Evolutionary conservation across 1,140 invertebrate genomes (phyloP).

Genomic region (Diabrotica undecimpunctata): DNA sequence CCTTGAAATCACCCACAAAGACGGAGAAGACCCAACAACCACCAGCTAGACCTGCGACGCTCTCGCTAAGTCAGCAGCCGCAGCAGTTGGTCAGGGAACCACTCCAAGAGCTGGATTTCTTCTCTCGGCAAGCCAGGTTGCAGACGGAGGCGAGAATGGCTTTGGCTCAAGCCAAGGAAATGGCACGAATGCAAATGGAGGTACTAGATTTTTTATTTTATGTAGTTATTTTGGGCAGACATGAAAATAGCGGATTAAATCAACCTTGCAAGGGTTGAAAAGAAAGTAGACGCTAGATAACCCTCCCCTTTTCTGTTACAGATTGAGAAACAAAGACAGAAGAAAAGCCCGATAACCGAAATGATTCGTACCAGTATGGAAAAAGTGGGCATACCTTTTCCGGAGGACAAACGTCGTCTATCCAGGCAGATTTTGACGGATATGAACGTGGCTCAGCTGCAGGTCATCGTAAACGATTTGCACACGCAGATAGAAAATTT

Average conservation of each 20-base stretch:
- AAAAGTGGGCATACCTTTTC: slow-evolving; percentile 80
- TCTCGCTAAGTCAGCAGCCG: slow-evolving; percentile 40
- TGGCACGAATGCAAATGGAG: slow-evolving; percentile 91
- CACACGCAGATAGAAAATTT: slow-evolving; percentile 89
- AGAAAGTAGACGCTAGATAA: neutral
- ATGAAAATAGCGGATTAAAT: too few relatives aligned
- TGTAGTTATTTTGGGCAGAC: too few relatives aligned
- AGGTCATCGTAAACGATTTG: slow-evolving; percentile 91
- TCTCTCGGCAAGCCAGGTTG: slow-evolving; percentile 74
- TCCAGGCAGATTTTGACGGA: slow-evolving; percentile 81
- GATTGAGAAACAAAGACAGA: slow-evolving; percentile 72
- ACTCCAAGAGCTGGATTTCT: slow-evolving; percentile 67
- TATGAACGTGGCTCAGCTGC: slow-evolving; percentile 91
- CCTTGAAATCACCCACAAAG: slow-evolving; percentile 19
- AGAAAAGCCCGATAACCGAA: slow-evolving; percentile 80
- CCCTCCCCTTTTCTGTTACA: slow-evolving; percentile 33
- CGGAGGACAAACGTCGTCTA: slow-evolving; percentile 73
- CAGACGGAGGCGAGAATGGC: slow-evolving; percentile 88
- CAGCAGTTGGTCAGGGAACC: slow-evolving; percentile 42
- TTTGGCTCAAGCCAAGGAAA: slow-evolving; percentile 84
- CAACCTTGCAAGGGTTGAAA: neutral
- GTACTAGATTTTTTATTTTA: slow-evolving; percentile 47
- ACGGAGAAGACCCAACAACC: slow-evolving; percentile 27
- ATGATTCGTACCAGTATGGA: slow-evolving; percentile 74
- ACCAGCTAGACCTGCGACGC: slow-evolving; percentile 40